These are phyloP conservation scores for Borostomias antarcticus DNA, from an alignment of 2,797 vertebrate genomes.

Conservation along the genomic window DNA sequence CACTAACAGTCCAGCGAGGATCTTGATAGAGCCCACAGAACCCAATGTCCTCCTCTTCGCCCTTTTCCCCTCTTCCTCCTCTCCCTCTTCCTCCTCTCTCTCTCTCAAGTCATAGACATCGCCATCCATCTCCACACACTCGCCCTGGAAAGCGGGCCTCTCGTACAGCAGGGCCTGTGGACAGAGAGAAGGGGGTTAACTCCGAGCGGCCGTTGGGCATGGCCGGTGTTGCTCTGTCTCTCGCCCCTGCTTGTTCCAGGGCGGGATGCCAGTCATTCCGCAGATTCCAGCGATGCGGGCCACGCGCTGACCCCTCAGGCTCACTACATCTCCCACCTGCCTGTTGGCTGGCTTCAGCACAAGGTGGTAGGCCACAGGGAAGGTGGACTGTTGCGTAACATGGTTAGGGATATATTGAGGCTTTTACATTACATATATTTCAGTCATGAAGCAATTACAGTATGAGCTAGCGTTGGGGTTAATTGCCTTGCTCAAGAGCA, in stretches of 20 bases:
- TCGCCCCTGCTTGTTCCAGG: constrained; percentile 26
- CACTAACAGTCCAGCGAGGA: constrained; percentile 92
- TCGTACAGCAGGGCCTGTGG: constrained; percentile 86
- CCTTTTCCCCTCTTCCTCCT: constrained; percentile 36
- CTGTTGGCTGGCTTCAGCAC: too few relatives aligned
- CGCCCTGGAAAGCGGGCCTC: constrained; percentile 89
- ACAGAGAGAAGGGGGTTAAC: neutral
- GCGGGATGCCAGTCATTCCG: constrained; percentile 26
- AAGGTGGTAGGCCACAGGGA: too few relatives aligned
- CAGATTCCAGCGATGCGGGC: neutral
- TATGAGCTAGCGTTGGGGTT: too few relatives aligned
- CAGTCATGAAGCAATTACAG: too few relatives aligned
- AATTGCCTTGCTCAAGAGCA: too few relatives aligned
- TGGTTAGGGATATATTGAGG: too few relatives aligned
- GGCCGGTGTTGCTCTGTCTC: neutral
- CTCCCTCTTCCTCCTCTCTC: constrained; percentile 34
- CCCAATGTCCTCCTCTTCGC: constrained; percentile 50
- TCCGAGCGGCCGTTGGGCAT: neutral
- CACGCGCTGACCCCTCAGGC: neutral
- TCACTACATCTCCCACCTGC: neutral
- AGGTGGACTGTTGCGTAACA: too few relatives aligned
- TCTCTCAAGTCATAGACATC: constrained; percentile 72
- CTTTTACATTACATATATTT: too few relatives aligned
- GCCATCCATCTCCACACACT: constrained; percentile 77
- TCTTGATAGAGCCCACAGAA: constrained; percentile 88